Evolutionary conservation across 2,797 vertebrate species (phyloP).

Genomic region (Erethizon dorsatum): DNA sequence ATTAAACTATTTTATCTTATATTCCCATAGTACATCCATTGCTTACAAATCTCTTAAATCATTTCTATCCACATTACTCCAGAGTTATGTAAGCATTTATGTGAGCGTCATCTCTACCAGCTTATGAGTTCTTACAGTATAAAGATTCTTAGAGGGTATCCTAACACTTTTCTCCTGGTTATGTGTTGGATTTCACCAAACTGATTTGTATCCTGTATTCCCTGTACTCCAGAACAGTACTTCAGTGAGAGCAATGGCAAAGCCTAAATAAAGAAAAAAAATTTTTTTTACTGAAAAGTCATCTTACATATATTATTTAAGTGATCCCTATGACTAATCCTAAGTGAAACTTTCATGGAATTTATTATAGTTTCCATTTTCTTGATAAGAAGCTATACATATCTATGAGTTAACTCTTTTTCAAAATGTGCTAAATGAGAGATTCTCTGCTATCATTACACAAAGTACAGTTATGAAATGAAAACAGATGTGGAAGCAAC

Average conservation of each 20-base stretch:
- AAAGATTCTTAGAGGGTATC: not conserved
- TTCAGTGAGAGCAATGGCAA: not conserved
- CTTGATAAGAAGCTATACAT: not conserved
- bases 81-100: not conserved
- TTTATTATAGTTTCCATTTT: not conserved
- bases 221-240: not conserved
- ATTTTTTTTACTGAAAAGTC: constrained; percentile 50
- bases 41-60: not conserved
- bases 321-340: not conserved
- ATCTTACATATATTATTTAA: constrained; percentile 14
- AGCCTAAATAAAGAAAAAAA: not conserved
- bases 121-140: not conserved
- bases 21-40: not conserved
- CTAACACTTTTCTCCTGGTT: not conserved
- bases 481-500: not conserved
- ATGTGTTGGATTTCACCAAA: not conserved
- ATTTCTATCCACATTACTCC: not conserved
- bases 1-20: constrained; percentile 38
- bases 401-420: constrained; percentile 29
- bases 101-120: not conserved
- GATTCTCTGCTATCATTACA: constrained; percentile 31
- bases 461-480: not conserved
- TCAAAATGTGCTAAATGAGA: not conserved
- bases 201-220: not conserved
- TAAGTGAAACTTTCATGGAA: not conserved